A percentile compares a stretch with the other conserved stretches of the same genome.
Conservation (phyloP, 2,113 vertebrate genomes). For the Rhinoderma darwinii region DNA sequence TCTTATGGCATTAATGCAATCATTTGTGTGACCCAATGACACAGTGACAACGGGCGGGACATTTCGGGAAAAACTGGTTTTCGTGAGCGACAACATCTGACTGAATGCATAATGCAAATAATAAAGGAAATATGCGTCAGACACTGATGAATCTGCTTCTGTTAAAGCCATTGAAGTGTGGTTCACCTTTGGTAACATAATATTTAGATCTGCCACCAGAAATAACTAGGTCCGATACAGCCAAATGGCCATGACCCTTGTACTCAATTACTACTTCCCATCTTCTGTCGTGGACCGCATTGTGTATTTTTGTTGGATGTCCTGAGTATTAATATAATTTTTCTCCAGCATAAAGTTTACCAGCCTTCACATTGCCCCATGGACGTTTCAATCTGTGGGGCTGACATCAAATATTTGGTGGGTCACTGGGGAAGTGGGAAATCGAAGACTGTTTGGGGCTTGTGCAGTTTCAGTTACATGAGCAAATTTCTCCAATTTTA, state of each 20-base stretch:
- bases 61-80: conserved; percentile 29
- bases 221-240: not conserved
- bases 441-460: not conserved
- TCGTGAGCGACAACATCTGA: not conserved
- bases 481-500: not conserved
- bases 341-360: not conserved
- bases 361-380: not conserved
- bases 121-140: not conserved
- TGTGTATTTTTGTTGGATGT: too few relatives aligned
- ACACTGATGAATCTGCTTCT: not conserved
- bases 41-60: not conserved
- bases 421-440: not conserved
- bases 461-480: not conserved
- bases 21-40: conserved; percentile 3
- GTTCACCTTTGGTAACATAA: not conserved
- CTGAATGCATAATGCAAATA: not conserved
- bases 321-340: not conserved
- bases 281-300: not conserved
- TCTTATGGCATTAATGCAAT: not conserved
- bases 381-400: not conserved
- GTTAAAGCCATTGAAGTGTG: too few relatives aligned
- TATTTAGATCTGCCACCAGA: not conserved
- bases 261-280: not conserved
- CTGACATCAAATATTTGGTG: not conserved
- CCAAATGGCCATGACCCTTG: not conserved